Base-by-base conservation (phyloP, 1,140 invertebrate species). In the Platorchestia sp. region DNA sequence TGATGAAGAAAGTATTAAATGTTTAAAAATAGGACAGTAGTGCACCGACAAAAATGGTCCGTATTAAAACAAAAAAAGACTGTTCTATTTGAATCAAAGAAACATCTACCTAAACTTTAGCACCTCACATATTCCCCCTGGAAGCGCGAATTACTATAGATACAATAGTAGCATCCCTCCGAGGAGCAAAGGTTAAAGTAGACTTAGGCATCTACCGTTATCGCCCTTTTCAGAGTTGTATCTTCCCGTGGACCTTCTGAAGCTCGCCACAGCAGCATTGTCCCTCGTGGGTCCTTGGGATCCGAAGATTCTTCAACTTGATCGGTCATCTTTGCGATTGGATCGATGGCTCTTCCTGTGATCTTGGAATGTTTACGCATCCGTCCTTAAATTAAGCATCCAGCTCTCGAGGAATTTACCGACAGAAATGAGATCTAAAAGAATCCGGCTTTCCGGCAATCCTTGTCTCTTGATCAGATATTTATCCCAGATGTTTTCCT, bases 351-450 rank as follows among this genome's bases (percentile, higher is more conserved):
- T 93, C 91, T 90, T 93, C 91, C 43, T 93, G 43, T 93, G 91
- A 93, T 93, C 44, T 40, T 16, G 91, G 45, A 93, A 93, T 93
- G 91, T 93, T 93, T 93, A 93, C 91, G 91, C 91, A 19, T 40
- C 43, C 43, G 44, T 45, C 36, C 43, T 40, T 45, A 44, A 93
- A 93, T 93, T 93, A 93, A 45, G 91, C 91, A 93, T 93, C 40
- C 44, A 93, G 43, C 91, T 93, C 45, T 93, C 44, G 0, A 93
- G 40, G 91, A 44, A 93, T 93, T 93, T 44, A 44, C 43, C 6
- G 45, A 36, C 91, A 45, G 91, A 93, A 93, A 93, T 93, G 91
- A 93, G 91, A 93, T 93, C 91, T 93, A 47, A 93, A 45, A 93
- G 91, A 44, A 93, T 47, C 91, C 45, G 43, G 43, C 40, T 75